phyloP scores from a whole-genome alignment of 2,888 invertebrate species.

The Prosapia bicincta region DNA sequence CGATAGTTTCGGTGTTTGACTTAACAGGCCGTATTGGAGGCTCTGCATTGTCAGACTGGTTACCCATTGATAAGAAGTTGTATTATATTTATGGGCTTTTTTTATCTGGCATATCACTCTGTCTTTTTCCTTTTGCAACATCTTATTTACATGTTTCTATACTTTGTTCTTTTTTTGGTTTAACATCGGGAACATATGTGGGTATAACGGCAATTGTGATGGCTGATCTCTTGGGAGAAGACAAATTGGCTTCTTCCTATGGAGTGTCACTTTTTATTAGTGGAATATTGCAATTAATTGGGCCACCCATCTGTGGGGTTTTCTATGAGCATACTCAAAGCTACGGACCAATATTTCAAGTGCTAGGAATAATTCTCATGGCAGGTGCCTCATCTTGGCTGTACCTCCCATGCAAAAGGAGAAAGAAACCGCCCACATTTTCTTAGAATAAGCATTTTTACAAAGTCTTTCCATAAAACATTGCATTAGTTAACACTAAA shows the following conservation, averaged over 20 bases:
- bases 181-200: slow-evolving; percentile 80
- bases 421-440: slow-evolving; percentile 28
- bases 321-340: slow-evolving; percentile 62
- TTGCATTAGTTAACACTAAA: not conserved
- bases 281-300: slow-evolving; percentile 74
- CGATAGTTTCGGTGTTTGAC: slow-evolving; percentile 77
- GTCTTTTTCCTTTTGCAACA: slow-evolving; percentile 60
- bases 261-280: slow-evolving; percentile 83
- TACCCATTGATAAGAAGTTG: slow-evolving; percentile 72
- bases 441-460: not conserved
- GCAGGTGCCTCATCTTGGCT: slow-evolving; percentile 72
- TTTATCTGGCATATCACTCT: slow-evolving; percentile 70
- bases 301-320: slow-evolving; percentile 78
- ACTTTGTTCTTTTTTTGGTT: slow-evolving; percentile 73
- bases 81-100: slow-evolving; percentile 78
- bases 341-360: slow-evolving; percentile 69
- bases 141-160: slow-evolving; percentile 61
- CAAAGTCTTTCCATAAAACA: slow-evolving; percentile 6
- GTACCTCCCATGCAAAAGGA: slow-evolving; percentile 67
- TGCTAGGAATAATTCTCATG: slow-evolving; percentile 68
- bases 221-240: slow-evolving; percentile 83
- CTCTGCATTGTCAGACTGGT: slow-evolving; percentile 75
- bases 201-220: slow-evolving; percentile 84
- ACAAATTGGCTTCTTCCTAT: slow-evolving; percentile 79
- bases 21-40: slow-evolving; percentile 81